Conservation (phyloP, 2,888 invertebrate genomes). For the Agrochola lychnidis region DNA sequence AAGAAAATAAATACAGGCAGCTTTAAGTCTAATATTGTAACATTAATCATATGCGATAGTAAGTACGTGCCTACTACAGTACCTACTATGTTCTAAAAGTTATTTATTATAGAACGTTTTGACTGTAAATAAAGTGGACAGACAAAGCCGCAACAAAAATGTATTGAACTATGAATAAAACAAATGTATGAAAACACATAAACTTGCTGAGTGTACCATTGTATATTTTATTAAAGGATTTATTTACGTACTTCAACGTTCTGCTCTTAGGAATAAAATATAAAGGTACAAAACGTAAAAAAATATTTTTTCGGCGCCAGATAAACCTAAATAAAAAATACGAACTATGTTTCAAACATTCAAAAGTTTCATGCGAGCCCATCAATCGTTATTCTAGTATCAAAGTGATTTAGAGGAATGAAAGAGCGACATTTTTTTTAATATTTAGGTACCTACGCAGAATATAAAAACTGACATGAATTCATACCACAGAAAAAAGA, state of each 20-base stretch:
- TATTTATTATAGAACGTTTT: constrained; percentile 33
- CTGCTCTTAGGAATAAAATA: constrained; percentile 42
- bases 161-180: constrained; percentile 44
- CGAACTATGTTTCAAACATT: constrained; percentile 29
- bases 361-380: constrained; percentile 39
- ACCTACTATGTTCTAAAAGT: constrained; percentile 24
- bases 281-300: constrained; percentile 31
- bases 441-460: constrained; percentile 14
- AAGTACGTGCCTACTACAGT: constrained; percentile 6
- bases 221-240: constrained; percentile 51
- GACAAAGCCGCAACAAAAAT: constrained; percentile 47
- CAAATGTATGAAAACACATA: constrained; percentile 55
- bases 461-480: constrained; percentile 29
- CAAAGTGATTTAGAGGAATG: constrained; percentile 52
- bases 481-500: constrained; percentile 14
- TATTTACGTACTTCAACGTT: constrained; percentile 37
- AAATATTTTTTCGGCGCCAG: constrained; percentile 5
- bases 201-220: constrained; percentile 45
- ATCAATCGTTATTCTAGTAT: constrained; percentile 48
- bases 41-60: constrained; percentile 18
- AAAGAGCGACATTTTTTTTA: constrained; percentile 38
- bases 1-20: constrained; percentile 11
- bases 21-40: constrained; percentile 8
- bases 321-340: constrained; percentile 35
- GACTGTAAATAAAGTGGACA: constrained; percentile 39